phyloP scores from a whole-genome alignment of 2,113 vertebrate species.

The Corythornis vintsioides region DNA sequence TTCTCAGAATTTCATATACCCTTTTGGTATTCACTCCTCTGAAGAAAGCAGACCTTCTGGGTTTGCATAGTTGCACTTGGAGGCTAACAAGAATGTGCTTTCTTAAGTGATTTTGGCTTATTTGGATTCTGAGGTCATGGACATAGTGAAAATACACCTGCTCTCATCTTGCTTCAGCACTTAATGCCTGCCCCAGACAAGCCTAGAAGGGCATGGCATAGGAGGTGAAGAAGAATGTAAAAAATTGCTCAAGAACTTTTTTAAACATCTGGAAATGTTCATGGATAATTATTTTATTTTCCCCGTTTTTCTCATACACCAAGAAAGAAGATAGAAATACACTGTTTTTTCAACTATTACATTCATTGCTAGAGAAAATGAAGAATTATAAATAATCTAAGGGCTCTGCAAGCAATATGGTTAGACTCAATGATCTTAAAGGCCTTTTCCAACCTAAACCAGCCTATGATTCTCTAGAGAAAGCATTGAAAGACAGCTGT shows the following conservation, averaged over 20 bases:
- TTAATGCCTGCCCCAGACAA: slow-evolving; percentile 51
- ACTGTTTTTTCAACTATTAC: background rate
- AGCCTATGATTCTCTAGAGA: background rate
- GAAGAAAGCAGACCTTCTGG: background rate
- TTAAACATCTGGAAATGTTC: background rate
- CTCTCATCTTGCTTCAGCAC: slow-evolving; percentile 14
- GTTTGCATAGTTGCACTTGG: background rate
- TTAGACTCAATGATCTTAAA: background rate
- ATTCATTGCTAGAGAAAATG: background rate
- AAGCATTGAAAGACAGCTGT: background rate
- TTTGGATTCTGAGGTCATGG: slow-evolving; percentile 32
- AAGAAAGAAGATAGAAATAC: background rate
- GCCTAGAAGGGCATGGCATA: background rate
- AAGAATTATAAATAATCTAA: background rate
- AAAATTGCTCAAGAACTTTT: background rate
- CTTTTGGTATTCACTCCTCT: background rate
- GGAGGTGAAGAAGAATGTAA: slow-evolving; percentile 11
- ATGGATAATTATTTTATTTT: background rate
- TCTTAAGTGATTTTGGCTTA: slow-evolving; percentile 36
- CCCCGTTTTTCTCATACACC: background rate
- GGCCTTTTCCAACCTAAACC: background rate
- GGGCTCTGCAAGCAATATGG: background rate
- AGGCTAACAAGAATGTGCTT: slow-evolving; percentile 7
- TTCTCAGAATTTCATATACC: background rate
- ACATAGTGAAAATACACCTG: slow-evolving; percentile 40